phyloP scores from a whole-genome alignment of 35 echinoderm and acorn worm genomes.

The Lytechinus pictus region DNA sequence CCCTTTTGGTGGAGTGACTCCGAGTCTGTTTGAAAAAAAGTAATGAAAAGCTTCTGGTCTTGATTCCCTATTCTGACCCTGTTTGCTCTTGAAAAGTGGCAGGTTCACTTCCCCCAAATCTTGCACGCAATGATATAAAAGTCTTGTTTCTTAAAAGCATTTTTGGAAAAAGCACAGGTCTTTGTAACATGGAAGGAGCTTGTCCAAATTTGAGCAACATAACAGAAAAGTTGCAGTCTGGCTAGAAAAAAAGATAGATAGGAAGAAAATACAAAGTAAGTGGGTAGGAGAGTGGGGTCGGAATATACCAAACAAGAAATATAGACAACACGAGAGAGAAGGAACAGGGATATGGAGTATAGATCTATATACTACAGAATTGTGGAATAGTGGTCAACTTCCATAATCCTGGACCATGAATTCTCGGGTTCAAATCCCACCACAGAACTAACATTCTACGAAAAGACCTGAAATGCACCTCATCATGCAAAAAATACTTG shows the following conservation, averaged over 20 bases:
- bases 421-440: too few species aligned
- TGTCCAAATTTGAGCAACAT: not conserved
- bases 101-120: not conserved
- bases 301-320: too few species aligned
- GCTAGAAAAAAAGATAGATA: not conserved
- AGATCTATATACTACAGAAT: too few species aligned
- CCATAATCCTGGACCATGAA: too few species aligned
- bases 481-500: too few species aligned
- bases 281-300: too few species aligned
- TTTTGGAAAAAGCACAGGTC: not conserved
- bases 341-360: too few species aligned
- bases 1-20: not conserved
- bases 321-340: too few species aligned
- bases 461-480: too few species aligned
- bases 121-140: constrained; percentile 1
- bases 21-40: not conserved
- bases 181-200: not conserved
- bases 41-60: not conserved
- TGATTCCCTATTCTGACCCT: not conserved
- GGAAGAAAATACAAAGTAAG: not conserved
- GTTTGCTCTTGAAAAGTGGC: not conserved
- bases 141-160: not conserved
- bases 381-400: too few species aligned
- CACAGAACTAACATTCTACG: too few species aligned
- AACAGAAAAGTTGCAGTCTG: not conserved